Evolutionary conservation across 2,797 vertebrate species (phyloP), one percentile per base, ranked within the genome.

Genomic region (Enteromius afrohamiltoni): DNA sequence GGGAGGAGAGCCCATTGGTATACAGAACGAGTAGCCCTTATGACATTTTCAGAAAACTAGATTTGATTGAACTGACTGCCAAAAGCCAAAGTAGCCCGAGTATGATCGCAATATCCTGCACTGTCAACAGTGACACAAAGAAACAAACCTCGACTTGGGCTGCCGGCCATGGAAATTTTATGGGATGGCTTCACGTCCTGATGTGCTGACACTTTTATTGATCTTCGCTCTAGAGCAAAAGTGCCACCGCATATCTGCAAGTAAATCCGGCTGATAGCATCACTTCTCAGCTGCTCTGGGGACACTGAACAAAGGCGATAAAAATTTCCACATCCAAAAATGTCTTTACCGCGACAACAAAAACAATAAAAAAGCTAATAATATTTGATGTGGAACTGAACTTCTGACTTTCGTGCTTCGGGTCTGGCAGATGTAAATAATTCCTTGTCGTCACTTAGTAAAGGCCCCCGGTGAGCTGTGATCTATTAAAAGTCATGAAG

Each of bases 181-280:
- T 90, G 87, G 91, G 91, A 90, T 75, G 79, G 68, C 37, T 74
- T 85, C 51, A 67, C 67, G 82, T 87, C 84, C 58, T 82, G 83
- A 88, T 82, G 86, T 64, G 76, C 49, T 90, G 91, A 91, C 91
- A 90, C 85, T 88, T 89, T 67, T 90, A 92, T 92, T 88, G 92
- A 93, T 91, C 88, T 85, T 88, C 83, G 2, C 76, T 79, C 40
- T 29, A 86, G 84, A 88, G 90, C 70, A 89, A 62, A 83, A 84
- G 83, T 88, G 83, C 65, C 40, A 86, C 67, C 77, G 77, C 9
- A 42, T 23, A 31, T 34, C 68, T 21, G 16, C 47, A 76, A 67
- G 47, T 29, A 83, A 40, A 65, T 74, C 13, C 23, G 58, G 6
- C 16, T 40, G 16, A 82, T 53, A 67, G 45, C 80, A 75, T 67